Evolutionary conservation across 1,140 invertebrate species (phyloP).

Genomic region (Nasonia longicornis): DNA sequence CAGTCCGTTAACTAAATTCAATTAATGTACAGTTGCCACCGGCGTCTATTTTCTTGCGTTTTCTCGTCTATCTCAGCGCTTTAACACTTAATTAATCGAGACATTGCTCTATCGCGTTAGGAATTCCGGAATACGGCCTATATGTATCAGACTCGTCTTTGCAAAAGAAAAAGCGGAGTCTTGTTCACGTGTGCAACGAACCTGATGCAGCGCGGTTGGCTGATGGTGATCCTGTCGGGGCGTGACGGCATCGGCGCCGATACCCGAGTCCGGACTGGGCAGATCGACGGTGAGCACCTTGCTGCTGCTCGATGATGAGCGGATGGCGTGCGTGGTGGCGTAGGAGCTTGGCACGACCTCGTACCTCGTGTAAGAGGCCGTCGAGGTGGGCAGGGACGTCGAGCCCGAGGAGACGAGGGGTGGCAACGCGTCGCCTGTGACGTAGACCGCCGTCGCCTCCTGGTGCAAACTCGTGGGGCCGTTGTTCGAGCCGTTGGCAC

Average conservation of each 20-base stretch:
- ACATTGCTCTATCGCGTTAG: no score
- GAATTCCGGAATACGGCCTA: no score
- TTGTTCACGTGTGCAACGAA: conserved; percentile 65
- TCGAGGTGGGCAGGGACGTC: conserved; percentile 63
- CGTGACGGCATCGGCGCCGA: conserved; percentile 90
- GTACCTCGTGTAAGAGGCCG: conserved; percentile 67
- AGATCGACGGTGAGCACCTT: conserved; percentile 90
- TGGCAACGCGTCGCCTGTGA: conserved; percentile 62
- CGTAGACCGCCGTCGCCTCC: conserved; percentile 64
- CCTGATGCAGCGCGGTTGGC: conserved; percentile 78
- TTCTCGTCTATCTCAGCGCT: conserved; percentile 12
- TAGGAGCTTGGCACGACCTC: conserved; percentile 67
- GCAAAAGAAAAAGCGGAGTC: no score
- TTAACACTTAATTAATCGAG: no score
- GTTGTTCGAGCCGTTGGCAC: conserved; percentile 62
- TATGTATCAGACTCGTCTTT: no score
- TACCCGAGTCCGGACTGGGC: conserved; percentile 91
- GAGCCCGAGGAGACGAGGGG: conserved; percentile 67
- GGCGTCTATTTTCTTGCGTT: background rate
- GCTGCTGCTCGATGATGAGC: conserved; percentile 68
- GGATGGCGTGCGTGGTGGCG: conserved; percentile 64
- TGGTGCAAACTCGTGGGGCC: conserved; percentile 62
- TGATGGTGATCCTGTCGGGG: conserved; percentile 86
- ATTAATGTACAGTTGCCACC: conserved; percentile 25
- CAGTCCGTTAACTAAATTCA: conserved; percentile 4